Conservation (phyloP, 2,888 invertebrate genomes). For the Acanthosepion esculentum region DNA sequence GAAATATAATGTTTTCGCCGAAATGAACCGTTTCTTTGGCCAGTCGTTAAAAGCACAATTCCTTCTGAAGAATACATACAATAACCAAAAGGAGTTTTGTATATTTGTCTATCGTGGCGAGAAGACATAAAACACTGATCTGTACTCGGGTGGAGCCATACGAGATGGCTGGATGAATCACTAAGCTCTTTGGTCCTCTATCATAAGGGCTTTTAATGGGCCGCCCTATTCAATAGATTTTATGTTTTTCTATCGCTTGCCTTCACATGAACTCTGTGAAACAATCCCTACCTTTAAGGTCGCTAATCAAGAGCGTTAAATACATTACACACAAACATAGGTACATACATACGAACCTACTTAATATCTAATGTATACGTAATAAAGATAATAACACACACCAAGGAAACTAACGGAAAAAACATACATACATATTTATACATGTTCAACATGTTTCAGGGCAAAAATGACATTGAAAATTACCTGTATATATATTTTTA, state of each 20-base stretch:
- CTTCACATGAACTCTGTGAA: conserved; percentile 33
- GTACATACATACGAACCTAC: neutral
- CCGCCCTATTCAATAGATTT: neutral
- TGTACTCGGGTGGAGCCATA: neutral
- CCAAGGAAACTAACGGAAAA: neutral
- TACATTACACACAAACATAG: neutral
- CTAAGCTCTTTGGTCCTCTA: neutral
- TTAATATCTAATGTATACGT: neutral
- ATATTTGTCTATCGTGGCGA: neutral
- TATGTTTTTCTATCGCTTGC: conserved; percentile 33
- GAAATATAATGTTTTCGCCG: conserved; percentile 17
- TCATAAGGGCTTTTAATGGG: neutral
- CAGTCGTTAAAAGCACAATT: neutral
- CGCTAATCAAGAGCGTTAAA: neutral
- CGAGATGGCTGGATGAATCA: conserved; percentile 4
- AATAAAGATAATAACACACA: neutral
- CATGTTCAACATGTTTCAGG: no score
- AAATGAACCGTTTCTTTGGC: conserved; percentile 9
- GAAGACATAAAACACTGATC: conserved; percentile 33
- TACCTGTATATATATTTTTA: neutral
- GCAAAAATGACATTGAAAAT: no score
- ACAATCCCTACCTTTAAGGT: conserved; percentile 12
- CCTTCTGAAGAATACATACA: neutral
- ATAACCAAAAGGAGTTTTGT: neutral
- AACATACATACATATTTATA: neutral